Percentiles rank a stretch among this genome's conserved stretches.
Evolutionary conservation across 2,797 vertebrate species (phyloP).

Genomic region (Microchirus variegatus): DNA sequence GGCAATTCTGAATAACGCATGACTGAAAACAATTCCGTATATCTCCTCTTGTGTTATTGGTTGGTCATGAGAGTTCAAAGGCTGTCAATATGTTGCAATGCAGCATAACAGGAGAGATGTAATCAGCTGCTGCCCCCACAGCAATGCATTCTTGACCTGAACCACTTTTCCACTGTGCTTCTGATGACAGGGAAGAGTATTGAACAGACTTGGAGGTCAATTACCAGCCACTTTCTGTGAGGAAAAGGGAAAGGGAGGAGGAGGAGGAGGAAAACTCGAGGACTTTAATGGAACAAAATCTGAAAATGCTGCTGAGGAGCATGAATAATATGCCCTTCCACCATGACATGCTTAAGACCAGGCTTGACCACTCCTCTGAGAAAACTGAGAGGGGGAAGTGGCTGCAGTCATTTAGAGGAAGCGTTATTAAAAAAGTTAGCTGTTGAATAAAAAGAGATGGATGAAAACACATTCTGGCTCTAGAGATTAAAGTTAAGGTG

Average conservation of each 20-base stretch:
- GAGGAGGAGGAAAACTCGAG: not conserved
- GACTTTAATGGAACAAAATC: not conserved
- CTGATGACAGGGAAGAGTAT: conserved; percentile 4
- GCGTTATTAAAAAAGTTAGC: conserved; percentile 18
- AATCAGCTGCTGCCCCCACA: conserved; percentile 5
- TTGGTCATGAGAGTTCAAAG: conserved; percentile 3
- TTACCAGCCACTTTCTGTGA: not conserved
- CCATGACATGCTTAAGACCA: too few species aligned
- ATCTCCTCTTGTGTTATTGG: not conserved
- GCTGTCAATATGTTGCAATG: conserved; percentile 2
- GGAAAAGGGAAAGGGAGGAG: not conserved
- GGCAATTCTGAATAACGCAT: too few species aligned
- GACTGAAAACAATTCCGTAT: too few species aligned
- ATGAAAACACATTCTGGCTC: too few species aligned
- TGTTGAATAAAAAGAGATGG: conserved; percentile 6
- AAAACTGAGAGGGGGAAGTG: conserved; percentile 5
- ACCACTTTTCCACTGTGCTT: not conserved
- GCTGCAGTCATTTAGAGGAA: conserved; percentile 15
- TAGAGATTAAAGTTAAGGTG: too few species aligned
- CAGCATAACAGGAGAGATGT: not conserved
- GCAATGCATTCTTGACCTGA: not conserved
- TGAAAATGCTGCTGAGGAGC: too few species aligned
- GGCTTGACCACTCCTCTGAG: conserved; percentile 15
- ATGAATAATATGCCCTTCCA: too few species aligned
- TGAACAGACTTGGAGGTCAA: conserved; percentile 3